Conservation (phyloP, 2,797 vertebrate species). For the Periophthalmus magnuspinnatus region DNA sequence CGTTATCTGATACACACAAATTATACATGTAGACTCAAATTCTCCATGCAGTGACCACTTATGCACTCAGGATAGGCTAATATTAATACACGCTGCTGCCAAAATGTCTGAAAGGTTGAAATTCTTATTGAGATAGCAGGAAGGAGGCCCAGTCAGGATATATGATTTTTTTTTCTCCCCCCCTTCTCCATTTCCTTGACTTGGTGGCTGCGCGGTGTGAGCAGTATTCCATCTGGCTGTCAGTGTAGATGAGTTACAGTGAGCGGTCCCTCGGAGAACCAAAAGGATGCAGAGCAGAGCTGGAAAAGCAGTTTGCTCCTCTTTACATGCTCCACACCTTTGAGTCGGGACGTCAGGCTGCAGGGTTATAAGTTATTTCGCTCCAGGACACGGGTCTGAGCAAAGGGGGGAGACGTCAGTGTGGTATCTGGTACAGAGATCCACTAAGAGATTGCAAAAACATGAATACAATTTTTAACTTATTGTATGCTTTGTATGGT, state of each 20-base stretch:
- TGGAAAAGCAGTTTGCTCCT: constrained; percentile 66
- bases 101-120: constrained; percentile 46
- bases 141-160: constrained; percentile 49
- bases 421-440: constrained; percentile 56
- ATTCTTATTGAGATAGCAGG: constrained; percentile 60
- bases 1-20: constrained; percentile 59
- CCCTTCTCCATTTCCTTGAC: constrained; percentile 1
- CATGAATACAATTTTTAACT: constrained; percentile 20
- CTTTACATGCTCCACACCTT: constrained; percentile 40
- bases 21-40: constrained; percentile 50
- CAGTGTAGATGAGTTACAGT: constrained; percentile 60
- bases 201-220: constrained; percentile 47
- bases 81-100: constrained; percentile 26
- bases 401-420: constrained; percentile 26
- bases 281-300: constrained; percentile 49
- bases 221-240: constrained; percentile 74
- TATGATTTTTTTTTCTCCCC: constrained; percentile 19
- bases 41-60: constrained; percentile 38
- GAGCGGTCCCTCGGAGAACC: constrained; percentile 38
- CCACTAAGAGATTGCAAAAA: constrained; percentile 49
- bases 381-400: constrained; percentile 30
- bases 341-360: constrained; percentile 35
- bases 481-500: constrained; percentile 8
- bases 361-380: constrained; percentile 45
- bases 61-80: constrained; percentile 31